A percentile compares a stretch with the other conserved stretches of the same genome.
Evolutionary conservation across 2,113 vertebrate species (phyloP).

Genomic region (Mirounga angustirostris): DNA sequence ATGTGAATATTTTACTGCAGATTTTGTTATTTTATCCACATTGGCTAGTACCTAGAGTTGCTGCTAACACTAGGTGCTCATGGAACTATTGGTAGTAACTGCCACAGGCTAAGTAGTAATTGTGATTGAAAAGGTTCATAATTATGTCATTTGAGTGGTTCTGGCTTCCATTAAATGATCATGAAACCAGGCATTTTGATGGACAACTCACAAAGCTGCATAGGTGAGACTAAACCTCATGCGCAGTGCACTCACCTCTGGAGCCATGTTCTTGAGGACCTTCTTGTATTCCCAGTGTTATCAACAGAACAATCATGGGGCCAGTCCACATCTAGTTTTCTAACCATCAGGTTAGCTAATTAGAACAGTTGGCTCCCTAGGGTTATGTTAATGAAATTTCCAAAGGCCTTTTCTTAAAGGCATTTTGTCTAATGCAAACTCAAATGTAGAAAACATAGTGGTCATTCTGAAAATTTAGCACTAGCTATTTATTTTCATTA

Average conservation of each 20-base stretch:
- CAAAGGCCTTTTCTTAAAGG: neutral
- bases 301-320: neutral
- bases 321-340: neutral
- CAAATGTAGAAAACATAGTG: neutral
- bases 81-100: neutral
- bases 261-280: neutral
- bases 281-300: neutral
- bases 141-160: neutral
- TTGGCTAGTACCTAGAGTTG: neutral
- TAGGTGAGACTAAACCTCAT: neutral
- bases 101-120: neutral
- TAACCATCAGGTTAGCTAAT: neutral
- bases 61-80: neutral
- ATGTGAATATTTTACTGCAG: neutral
- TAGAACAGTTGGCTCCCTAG: neutral
- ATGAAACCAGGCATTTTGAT: neutral
- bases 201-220: neutral
- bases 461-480: constrained; percentile 3
- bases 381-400: constrained; percentile 4
- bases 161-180: neutral
- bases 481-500: constrained; percentile 45
- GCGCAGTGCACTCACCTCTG: neutral
- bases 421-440: neutral
- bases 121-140: neutral
- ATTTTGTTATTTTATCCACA: constrained; percentile 9